Conservation (phyloP, 2,888 invertebrate genomes). For the Operophtera brumata region DNA sequence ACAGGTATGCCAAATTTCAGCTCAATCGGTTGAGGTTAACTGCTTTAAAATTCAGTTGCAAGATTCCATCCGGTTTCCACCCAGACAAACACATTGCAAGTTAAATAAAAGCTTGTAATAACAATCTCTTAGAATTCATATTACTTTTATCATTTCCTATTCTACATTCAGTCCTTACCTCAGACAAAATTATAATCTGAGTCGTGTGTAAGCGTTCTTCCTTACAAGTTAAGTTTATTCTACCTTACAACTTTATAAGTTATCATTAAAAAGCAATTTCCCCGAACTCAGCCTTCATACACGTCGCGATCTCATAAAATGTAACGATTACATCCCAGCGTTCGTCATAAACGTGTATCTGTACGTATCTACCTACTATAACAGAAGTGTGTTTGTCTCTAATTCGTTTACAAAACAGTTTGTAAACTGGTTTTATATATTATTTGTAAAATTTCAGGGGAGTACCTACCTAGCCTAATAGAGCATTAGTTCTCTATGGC, state of each 20-base stretch:
- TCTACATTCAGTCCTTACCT: neutral
- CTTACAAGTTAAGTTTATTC: constrained; percentile 12
- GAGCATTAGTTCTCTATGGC: no score
- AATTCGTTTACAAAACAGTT: neutral
- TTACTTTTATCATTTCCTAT: neutral
- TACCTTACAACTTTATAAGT: constrained; percentile 20
- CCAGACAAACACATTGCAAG: no score
- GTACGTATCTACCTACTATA: neutral
- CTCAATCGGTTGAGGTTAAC: no score
- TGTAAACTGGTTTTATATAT: no score
- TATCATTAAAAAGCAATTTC: constrained; percentile 27
- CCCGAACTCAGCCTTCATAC: constrained; percentile 13
- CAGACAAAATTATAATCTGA: constrained; percentile 8
- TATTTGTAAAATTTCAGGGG: no score
- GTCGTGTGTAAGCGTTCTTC: constrained; percentile 7
- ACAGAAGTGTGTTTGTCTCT: neutral
- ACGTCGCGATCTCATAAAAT: constrained; percentile 21
- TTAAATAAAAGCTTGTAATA: no score
- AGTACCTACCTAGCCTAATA: no score
- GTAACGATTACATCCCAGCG: constrained; percentile 18
- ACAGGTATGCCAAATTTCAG: no score
- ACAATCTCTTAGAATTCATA: neutral
- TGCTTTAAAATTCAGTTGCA: no score
- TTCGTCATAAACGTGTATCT: constrained; percentile 15
- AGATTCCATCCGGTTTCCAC: no score